Conservation (phyloP, 37 sponge, comb jelly and placozoan genomes). For the Geodia barretti region DNA sequence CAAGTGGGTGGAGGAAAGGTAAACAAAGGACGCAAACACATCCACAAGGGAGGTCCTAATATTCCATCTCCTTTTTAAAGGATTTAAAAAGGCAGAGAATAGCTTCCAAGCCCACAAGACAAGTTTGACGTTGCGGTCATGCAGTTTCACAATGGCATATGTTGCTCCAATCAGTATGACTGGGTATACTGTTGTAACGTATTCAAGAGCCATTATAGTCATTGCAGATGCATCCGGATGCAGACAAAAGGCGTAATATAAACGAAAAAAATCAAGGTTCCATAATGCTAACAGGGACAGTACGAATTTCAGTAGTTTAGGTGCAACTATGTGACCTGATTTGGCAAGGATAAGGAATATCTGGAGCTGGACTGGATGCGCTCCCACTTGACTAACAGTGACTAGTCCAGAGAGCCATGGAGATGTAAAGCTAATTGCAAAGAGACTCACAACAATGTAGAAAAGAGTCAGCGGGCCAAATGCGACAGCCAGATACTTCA, state of each 20-base stretch:
- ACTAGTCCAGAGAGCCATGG: neutral
- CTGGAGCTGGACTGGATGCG: neutral
- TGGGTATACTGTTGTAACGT: constrained; percentile 6
- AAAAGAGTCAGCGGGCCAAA: neutral
- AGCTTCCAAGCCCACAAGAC: neutral
- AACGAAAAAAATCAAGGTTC: constrained; percentile 15
- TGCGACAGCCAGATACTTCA: neutral
- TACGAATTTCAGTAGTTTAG: neutral
- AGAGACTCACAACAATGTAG: neutral
- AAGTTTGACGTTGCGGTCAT: neutral
- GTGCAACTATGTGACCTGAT: neutral
- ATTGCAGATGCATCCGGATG: neutral
- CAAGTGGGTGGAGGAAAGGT: too few species aligned
- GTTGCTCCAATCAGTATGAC: neutral
- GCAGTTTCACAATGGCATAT: neutral
- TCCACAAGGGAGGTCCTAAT: too few species aligned
- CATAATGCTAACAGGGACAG: neutral
- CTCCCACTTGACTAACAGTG: neutral
- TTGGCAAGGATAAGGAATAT: too few species aligned
- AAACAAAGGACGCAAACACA: too few species aligned
- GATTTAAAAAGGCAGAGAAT: too few species aligned
- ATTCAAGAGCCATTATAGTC: neutral
- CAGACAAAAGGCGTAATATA: constrained; percentile 6
- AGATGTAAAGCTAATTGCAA: neutral
- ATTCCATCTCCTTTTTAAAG: too few species aligned